These are phyloP conservation scores for Sclerurus mexicanus DNA, from an alignment of 2,113 vertebrate genomes.

Conservation along the genomic window DNA sequence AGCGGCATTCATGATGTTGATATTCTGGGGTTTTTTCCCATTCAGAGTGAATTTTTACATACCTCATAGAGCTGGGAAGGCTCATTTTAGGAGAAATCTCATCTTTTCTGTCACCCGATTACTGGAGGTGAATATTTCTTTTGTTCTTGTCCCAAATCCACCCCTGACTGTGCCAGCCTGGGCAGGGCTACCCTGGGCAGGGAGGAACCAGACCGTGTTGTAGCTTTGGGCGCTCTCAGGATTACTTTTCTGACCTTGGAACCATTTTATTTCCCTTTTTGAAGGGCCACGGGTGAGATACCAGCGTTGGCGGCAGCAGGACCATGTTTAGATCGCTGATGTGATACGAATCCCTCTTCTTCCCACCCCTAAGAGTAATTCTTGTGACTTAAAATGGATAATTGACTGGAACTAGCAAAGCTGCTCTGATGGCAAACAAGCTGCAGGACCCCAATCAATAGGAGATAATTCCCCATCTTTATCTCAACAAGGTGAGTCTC, in stretches of 20 bases:
- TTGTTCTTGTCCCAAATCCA: not conserved
- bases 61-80: not conserved
- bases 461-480: not conserved
- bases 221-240: not conserved
- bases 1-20: not conserved
- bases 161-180: not conserved
- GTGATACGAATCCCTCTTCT: not conserved
- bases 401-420: not conserved
- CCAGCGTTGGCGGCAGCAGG: not conserved
- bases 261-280: not conserved
- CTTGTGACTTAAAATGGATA: not conserved
- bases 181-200: not conserved
- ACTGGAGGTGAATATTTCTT: not conserved
- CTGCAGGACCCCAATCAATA: not conserved
- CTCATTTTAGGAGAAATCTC: not conserved
- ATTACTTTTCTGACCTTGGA: not conserved
- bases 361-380: not conserved
- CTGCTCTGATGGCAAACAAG: not conserved
- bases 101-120: not conserved
- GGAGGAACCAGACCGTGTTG: not conserved
- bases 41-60: not conserved
- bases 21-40: not conserved
- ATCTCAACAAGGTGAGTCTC: not conserved
- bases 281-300: fast-evolving
- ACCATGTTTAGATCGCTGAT: fast-evolving